Base-by-base conservation (phyloP, 2,888 invertebrate genomes). In the Vannuccia rotundouncinata region DNA sequence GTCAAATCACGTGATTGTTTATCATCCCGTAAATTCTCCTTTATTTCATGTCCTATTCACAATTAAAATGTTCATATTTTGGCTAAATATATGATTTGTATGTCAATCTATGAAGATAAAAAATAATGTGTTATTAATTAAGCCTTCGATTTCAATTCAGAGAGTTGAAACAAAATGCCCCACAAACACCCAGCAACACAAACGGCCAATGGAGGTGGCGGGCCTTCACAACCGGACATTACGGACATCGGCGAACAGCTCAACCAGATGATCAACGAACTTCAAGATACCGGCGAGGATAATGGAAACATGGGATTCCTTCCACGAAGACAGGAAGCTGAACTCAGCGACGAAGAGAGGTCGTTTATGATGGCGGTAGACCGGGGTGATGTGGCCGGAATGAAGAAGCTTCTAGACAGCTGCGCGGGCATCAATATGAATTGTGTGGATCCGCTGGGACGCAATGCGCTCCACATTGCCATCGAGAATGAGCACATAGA, bases 401-500 rank as follows among this genome's bases (percentile, higher is more conserved):
- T 80, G 0, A 79, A 80, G 59, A 85, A 86, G 82, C 85, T 84
- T 82, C 84, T 89, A 1, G 77, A 77, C 2, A 77, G 31, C 45
- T 31, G 27, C 1, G 1, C 60, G 10, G 78, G 27, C 25, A 59
- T 95, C 84, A 92, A 95, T 86, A 91, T 94, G 78, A 95, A 96
- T 89, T 95, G 95, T 88, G 92, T 95, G 85, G 96, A 97, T 87
- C 94, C 95, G 1, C 90, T 97, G 80, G 96, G 96, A 27, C 91
- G 96, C 2, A 93, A 94, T 0, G 94, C 95, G 0, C 88, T 97
- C 79, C 93, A 94, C 1, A 90, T 96, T 84, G 94, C 96, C 29
- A 96, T 97, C 82, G 96, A 96, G 88, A 93, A 94, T 82, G 96
- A 96, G 89, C 95, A 95, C 88, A 90, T 96, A 85, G 95, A 96